Evolutionary conservation across 2,113 vertebrate species (phyloP).

Genomic region (Scomber colias): DNA sequence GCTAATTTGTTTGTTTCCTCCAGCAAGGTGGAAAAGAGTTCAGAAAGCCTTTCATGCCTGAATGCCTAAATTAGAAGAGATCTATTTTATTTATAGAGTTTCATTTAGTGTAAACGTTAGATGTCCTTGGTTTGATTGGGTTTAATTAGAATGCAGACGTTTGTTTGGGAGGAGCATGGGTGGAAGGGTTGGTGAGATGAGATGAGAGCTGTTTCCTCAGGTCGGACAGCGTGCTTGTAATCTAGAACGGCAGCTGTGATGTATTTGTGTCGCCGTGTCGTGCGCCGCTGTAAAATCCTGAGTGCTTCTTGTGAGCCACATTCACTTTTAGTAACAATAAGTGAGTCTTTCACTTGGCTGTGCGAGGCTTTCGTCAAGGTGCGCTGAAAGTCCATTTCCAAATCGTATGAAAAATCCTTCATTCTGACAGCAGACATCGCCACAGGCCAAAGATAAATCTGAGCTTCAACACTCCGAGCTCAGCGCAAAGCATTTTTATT

Average conservation of each 20-base stretch:
- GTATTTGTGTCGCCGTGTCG: slow-evolving; percentile 40
- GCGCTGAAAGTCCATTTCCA: slow-evolving; percentile 44
- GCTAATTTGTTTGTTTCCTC: slow-evolving; percentile 71
- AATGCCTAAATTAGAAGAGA: slow-evolving; percentile 67
- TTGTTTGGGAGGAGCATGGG: slow-evolving; percentile 25
- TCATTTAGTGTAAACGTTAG: slow-evolving; percentile 64
- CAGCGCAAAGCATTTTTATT: slow-evolving; percentile 1
- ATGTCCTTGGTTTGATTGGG: slow-evolving; percentile 58
- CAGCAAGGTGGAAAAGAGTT: slow-evolving; percentile 61
- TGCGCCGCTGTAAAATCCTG: background rate
- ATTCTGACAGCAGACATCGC: slow-evolving; percentile 27
- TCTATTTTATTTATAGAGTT: slow-evolving; percentile 72
- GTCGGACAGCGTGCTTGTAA: slow-evolving; percentile 36
- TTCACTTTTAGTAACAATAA: slow-evolving; percentile 24
- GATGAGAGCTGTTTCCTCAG: slow-evolving; percentile 23
- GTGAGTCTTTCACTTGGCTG: background rate
- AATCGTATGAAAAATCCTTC: slow-evolving; percentile 3
- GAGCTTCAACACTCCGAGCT: background rate
- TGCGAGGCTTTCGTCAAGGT: slow-evolving; percentile 21
- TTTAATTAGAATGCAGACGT: slow-evolving; percentile 58
- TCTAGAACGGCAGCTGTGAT: slow-evolving; percentile 38
- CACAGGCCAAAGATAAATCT: slow-evolving; percentile 29
- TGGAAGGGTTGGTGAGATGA: background rate
- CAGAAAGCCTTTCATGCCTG: slow-evolving; percentile 64
- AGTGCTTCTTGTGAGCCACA: background rate